Evolutionary conservation across 2,113 vertebrate genomes (phyloP).

Genomic region (Tragelaphus buxtoni): DNA sequence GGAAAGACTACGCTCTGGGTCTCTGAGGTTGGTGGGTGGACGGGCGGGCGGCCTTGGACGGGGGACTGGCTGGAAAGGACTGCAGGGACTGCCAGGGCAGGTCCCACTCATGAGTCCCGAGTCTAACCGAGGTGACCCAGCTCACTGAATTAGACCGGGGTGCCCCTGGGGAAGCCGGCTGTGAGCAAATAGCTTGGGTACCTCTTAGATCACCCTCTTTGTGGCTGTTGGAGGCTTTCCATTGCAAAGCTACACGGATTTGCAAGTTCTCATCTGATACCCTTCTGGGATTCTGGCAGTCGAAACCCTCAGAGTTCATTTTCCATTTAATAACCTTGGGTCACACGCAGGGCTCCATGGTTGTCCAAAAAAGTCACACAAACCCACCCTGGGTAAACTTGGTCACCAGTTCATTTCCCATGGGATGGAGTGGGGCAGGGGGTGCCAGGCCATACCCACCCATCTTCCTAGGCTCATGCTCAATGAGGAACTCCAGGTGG

Average conservation of each 20-base stretch:
- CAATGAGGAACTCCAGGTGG: fast-evolving
- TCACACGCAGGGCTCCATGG: not conserved
- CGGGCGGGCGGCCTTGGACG: not conserved
- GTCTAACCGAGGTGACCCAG: not conserved
- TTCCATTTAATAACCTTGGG: not conserved
- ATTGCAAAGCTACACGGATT: too few species aligned
- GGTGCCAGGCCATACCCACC: not conserved
- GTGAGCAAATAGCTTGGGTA: not conserved
- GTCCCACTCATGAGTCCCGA: fast-evolving
- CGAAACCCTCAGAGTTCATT: not conserved
- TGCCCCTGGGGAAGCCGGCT: not conserved
- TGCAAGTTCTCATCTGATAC: not conserved
- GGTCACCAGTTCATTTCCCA: not conserved
- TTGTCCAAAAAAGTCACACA: not conserved
- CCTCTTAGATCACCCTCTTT: not conserved
- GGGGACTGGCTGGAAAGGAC: not conserved
- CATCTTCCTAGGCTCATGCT: not conserved
- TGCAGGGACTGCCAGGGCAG: not conserved
- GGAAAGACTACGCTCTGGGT: not conserved
- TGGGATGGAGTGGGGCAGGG: not conserved
- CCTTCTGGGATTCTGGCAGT: not conserved
- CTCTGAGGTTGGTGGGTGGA: not conserved
- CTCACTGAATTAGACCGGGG: not conserved
- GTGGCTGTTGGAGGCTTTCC: not conserved
- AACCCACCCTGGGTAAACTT: not conserved